phyloP scores from a whole-genome alignment of 2,888 invertebrate species.

The Clepsis dumicolana region DNA sequence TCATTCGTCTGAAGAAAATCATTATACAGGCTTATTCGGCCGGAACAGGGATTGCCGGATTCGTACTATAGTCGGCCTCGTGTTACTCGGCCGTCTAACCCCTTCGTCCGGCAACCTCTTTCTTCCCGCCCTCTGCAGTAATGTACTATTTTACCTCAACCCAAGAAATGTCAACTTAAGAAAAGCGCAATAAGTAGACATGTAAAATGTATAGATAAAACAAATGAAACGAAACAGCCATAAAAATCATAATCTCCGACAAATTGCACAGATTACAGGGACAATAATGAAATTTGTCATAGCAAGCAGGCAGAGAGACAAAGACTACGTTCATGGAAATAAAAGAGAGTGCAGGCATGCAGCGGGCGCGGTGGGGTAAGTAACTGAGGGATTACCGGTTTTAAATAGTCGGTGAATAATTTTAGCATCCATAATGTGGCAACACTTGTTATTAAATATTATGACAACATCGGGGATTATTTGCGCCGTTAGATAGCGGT shows the following conservation, averaged over 20 bases:
- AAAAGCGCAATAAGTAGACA: background rate
- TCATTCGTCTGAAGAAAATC: too few relatives aligned
- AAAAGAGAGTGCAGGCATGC: constrained; percentile 63
- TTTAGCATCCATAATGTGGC: constrained; percentile 20
- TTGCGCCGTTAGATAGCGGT: constrained; percentile 6
- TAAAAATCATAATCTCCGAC: constrained; percentile 34
- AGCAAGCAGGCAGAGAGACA: constrained; percentile 53
- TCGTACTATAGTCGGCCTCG: too few relatives aligned
- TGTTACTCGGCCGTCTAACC: too few relatives aligned
- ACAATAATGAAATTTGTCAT: constrained; percentile 60
- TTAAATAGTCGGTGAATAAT: constrained; percentile 14
- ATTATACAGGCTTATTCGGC: too few relatives aligned
- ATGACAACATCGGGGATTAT: constrained; percentile 16
- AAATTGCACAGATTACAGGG: constrained; percentile 45
- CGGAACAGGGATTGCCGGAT: too few relatives aligned
- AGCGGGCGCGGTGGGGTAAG: constrained; percentile 53
- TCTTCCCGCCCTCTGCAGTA: too few relatives aligned
- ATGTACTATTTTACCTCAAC: too few relatives aligned
- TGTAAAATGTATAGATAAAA: background rate
- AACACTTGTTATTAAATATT: constrained; percentile 20
- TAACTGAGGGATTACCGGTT: constrained; percentile 45
- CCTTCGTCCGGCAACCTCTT: too few relatives aligned
- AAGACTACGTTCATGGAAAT: constrained; percentile 62
- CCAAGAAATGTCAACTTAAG: too few relatives aligned
- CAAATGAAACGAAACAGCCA: background rate